These are phyloP conservation scores for Porites australiensis DNA, from an alignment of 64 coral and sea anemone species.

Conservation along the genomic window DNA sequence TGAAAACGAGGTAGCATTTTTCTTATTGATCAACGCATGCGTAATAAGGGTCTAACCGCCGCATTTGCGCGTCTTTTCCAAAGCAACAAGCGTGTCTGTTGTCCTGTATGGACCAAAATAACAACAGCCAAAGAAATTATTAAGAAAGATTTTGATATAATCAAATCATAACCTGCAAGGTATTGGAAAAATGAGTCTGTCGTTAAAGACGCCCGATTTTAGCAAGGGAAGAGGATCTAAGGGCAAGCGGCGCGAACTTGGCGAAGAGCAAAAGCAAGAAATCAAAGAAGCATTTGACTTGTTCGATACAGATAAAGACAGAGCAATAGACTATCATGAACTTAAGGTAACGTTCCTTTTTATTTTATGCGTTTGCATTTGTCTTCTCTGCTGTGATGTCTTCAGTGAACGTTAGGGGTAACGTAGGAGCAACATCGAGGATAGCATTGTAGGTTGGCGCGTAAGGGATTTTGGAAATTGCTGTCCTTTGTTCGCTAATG, in stretches of 20 bases:
- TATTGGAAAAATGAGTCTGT: slow-evolving; percentile 87
- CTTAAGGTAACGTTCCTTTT: slow-evolving; percentile 81
- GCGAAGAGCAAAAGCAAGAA: slow-evolving; percentile 99
- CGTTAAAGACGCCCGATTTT: slow-evolving; percentile 96
- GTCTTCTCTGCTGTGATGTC: no score
- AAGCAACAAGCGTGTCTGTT: slow-evolving; percentile 43
- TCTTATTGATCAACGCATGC: slow-evolving; percentile 24
- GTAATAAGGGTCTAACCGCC: slow-evolving; percentile 16
- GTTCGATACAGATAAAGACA: slow-evolving; percentile 99
- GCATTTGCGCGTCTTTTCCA: slow-evolving; percentile 56
- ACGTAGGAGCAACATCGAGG: no score
- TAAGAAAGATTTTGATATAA: neutral
- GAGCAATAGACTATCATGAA: slow-evolving; percentile 98
- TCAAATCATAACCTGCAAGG: neutral
- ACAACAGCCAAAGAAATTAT: neutral
- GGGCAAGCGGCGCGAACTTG: slow-evolving; percentile 87
- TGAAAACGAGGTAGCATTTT: neutral
- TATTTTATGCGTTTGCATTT: neutral
- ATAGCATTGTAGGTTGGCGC: neutral
- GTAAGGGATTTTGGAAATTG: neutral
- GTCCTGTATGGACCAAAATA: neutral
- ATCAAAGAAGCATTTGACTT: slow-evolving; percentile 99
- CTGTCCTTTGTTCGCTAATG: slow-evolving; percentile 8
- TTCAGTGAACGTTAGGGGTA: neutral
- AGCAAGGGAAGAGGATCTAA: slow-evolving; percentile 88